phyloP scores from a whole-genome alignment of 2,797 vertebrate genomes.

The Halcyon leucocephala region DNA sequence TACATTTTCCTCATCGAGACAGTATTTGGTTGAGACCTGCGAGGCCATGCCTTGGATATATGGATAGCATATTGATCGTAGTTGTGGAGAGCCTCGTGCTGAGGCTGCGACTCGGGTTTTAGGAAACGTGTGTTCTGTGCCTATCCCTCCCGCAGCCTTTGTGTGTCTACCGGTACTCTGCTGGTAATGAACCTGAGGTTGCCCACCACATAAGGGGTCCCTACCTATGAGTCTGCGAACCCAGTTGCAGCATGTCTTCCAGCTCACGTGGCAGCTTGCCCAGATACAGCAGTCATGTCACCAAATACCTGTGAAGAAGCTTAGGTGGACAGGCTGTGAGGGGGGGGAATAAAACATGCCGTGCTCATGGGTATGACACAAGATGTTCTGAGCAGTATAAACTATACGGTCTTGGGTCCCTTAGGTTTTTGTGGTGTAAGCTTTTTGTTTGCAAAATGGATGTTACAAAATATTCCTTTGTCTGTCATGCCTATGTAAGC shows the following conservation, averaged over 20 bases:
- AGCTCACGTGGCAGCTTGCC: background rate
- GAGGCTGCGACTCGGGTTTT: background rate
- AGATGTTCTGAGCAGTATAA: background rate
- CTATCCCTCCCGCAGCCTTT: background rate
- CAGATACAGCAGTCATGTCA: background rate
- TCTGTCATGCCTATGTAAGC: background rate
- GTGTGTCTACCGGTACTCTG: background rate
- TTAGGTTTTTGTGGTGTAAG: background rate
- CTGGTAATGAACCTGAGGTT: background rate
- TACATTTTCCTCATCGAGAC: background rate
- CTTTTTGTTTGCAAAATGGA: background rate
- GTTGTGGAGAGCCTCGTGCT: rapidly evolving
- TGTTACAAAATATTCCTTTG: background rate
- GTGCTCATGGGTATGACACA: background rate
- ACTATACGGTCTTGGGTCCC: background rate
- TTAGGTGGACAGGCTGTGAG: background rate
- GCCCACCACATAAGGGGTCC: background rate
- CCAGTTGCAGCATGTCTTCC: background rate
- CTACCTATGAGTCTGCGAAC: background rate
- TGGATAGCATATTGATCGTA: background rate
- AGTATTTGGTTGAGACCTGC: background rate
- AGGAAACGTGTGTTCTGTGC: background rate
- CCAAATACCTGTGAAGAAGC: background rate
- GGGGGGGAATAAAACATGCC: background rate
- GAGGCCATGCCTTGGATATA: rapidly evolving